Evolutionary conservation across 92 coral and sea anemone species (phyloP).

Genomic region (Palythoa caribaeorum): DNA sequence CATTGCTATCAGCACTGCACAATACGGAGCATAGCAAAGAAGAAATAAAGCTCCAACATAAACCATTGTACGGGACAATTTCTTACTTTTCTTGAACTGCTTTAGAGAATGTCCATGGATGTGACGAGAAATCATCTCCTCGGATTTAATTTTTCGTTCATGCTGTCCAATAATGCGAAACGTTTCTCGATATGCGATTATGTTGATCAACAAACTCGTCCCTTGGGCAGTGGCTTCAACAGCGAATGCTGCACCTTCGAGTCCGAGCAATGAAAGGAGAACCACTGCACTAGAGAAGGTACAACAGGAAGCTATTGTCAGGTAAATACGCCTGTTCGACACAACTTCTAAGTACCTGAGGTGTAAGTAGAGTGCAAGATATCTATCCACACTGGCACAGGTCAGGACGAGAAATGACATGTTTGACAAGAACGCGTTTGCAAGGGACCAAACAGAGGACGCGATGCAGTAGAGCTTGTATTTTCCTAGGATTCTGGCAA

Average conservation of each 20-base stretch:
- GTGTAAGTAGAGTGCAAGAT: slow-evolving; percentile 23
- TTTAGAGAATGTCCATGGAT: slow-evolving; percentile 33
- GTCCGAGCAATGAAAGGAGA: neutral
- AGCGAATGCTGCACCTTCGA: slow-evolving; percentile 20
- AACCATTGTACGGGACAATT: slow-evolving; percentile 35
- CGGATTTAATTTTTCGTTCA: slow-evolving; percentile 39
- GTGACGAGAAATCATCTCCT: slow-evolving; percentile 28
- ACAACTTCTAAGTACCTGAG: slow-evolving; percentile 36
- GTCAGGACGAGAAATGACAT: slow-evolving; percentile 37
- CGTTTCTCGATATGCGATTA: slow-evolving; percentile 35
- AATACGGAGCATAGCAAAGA: slow-evolving; percentile 42
- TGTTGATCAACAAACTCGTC: slow-evolving; percentile 25
- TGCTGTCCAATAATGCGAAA: slow-evolving; percentile 42
- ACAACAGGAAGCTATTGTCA: slow-evolving; percentile 17
- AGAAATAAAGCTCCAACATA: slow-evolving; percentile 29
- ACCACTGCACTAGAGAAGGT: neutral
- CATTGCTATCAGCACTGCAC: slow-evolving; percentile 30
- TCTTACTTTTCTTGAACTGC: slow-evolving; percentile 34
- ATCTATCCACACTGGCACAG: slow-evolving; percentile 43
- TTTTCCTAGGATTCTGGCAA: slow-evolving; percentile 42
- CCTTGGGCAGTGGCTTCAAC: slow-evolving; percentile 38
- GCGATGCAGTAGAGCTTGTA: slow-evolving; percentile 12
- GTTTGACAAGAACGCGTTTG: slow-evolving; percentile 36
- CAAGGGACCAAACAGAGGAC: slow-evolving; percentile 42
- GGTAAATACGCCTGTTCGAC: slow-evolving; percentile 18